Percentiles rank a stretch among this genome's conserved stretches.
phyloP scores from a whole-genome alignment of 37 sponge, comb jelly and placozoan species.

The Diacarnus erythraeanus region DNA sequence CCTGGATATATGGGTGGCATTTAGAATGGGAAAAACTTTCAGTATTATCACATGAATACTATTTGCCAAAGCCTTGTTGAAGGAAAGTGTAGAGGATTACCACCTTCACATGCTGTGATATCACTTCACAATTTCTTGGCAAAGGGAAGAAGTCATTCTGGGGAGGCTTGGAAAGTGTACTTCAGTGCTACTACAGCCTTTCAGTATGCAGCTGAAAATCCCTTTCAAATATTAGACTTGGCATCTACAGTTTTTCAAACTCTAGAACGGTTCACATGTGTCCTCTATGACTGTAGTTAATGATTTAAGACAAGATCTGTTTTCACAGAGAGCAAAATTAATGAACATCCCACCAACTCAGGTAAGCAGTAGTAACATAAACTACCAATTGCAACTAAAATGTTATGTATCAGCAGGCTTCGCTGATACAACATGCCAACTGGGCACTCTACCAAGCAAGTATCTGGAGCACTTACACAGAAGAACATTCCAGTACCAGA shows the following conservation, averaged over 20 bases:
- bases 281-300: not conserved
- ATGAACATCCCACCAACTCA: not conserved
- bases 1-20: not conserved
- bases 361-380: not conserved
- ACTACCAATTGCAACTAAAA: not conserved
- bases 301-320: not conserved
- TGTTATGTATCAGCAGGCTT: not conserved
- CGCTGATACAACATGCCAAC: constrained; percentile 1
- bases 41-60: not conserved
- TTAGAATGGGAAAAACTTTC: not conserved
- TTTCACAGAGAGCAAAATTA: not conserved
- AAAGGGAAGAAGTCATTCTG: not conserved
- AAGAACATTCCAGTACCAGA: not conserved
- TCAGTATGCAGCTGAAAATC: not conserved
- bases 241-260: not conserved
- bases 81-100: not conserved
- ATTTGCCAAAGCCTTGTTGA: not conserved
- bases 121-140: not conserved
- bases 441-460: constrained; percentile 8
- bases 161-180: not conserved
- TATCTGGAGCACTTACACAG: constrained; percentile 7
- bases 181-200: not conserved
- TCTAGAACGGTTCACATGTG: not conserved
- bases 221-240: not conserved
- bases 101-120: not conserved